Base-by-base conservation (phyloP, 1,140 invertebrate genomes). In the Drosophila lacteicornis region DNA sequence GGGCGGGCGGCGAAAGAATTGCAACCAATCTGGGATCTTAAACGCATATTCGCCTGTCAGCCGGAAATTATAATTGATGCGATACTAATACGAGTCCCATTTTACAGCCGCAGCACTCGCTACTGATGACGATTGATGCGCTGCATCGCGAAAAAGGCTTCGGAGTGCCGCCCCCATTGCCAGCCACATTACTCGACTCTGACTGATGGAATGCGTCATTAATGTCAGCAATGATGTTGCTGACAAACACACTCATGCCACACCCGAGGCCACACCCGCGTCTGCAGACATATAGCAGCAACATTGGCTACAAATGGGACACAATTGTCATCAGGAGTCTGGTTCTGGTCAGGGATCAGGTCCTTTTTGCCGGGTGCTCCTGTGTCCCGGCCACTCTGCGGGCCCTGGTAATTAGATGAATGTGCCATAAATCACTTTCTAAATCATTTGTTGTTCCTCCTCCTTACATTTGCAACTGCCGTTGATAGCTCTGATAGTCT, bases 391-490 rank as follows among this genome's bases (percentile, higher is more conserved):
- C 56, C 80, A 78, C 63, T 65, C 71, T 83, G 83, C 84, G 84
- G 80, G 71, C 67, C 82, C 84, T 83, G 84, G 84, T 87, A 87
- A 87, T 87, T 87, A 87, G 84, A 87, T 88, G 84, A 88, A 88
- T 87, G 84, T 78, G 84, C 84, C 84, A 87, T 87, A 87, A 87
- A 87, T 87, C 83, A 87, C 88, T 87, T 88, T 88, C 83, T 80
- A 87, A 88, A 88, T 87, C 84, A 88, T 87, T 84, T 88, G 80
- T 78, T 88, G 77, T 77, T 79, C 67, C 47, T 76, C 50, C 57
- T 75, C 45, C 60, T 3, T 15, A 42, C 53, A 65, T 57, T 50
- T 77, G 78, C 78, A 77, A 66, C 68, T 61, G 66, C 67, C 63
- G 45, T 51, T 84, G 62, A 80, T 80, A 70, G 71, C 50, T 43